Evolutionary conservation across 2,113 vertebrate species (phyloP).

Genomic region (Lota lota): DNA sequence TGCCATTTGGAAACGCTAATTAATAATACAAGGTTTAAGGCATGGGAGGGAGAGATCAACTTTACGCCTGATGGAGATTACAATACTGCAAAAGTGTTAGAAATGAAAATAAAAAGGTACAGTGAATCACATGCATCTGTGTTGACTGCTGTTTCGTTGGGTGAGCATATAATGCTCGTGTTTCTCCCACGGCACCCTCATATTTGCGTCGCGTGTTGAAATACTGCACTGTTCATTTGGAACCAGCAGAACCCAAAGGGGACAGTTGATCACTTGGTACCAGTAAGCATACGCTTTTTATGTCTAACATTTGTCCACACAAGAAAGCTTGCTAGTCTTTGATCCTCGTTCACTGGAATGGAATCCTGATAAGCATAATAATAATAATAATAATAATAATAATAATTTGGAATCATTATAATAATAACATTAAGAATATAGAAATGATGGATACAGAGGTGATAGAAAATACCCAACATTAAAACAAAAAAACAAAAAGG

Average conservation of each 20-base stretch:
- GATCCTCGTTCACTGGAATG: conserved; percentile 68
- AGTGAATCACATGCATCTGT: conserved; percentile 51
- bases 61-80: conserved; percentile 42
- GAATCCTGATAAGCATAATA: conserved; percentile 69
- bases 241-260: conserved; percentile 29
- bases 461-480: conserved; percentile 73
- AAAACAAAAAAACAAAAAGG: conserved; percentile 63
- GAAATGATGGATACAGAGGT: conserved; percentile 73
- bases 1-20: conserved; percentile 4
- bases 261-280: conserved; percentile 73
- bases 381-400: conserved; percentile 60
- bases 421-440: conserved; percentile 72
- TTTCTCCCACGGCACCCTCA: conserved; percentile 12
- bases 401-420: conserved; percentile 56
- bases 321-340: conserved; percentile 66
- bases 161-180: conserved; percentile 40
- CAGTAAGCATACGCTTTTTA: conserved; percentile 61
- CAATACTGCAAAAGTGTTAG: conserved; percentile 60
- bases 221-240: conserved; percentile 47
- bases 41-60: conserved; percentile 32
- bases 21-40: conserved; percentile 25
- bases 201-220: conserved; percentile 1
- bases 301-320: conserved; percentile 43
- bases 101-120: conserved; percentile 39
- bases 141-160: conserved; percentile 33